Percentiles rank a stretch among this genome's conserved stretches.
These are phyloP conservation scores for Gastrophysa polygoni DNA, from an alignment of 2,888 invertebrate genomes.

Conservation along the genomic window DNA sequence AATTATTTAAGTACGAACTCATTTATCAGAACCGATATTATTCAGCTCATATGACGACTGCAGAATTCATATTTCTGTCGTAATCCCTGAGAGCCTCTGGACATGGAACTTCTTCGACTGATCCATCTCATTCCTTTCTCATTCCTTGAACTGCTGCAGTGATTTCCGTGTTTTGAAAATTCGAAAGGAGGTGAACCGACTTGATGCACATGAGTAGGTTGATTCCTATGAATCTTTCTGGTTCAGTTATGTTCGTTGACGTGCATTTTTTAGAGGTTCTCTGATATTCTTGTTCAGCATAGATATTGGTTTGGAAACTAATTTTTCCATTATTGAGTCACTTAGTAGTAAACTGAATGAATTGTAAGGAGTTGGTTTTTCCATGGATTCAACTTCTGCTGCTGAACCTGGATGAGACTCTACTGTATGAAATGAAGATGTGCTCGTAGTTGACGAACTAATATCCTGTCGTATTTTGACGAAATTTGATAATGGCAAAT, in stretches of 20 bases:
- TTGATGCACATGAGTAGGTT: slow-evolving; percentile 17
- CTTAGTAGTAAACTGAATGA: background rate
- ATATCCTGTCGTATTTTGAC: background rate
- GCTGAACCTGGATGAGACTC: slow-evolving; percentile 4
- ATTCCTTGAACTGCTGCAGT: no score
- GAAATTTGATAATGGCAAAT: background rate
- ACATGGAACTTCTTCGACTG: no score
- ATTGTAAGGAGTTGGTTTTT: background rate
- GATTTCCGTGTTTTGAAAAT: no score
- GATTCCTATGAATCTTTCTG: slow-evolving; percentile 12
- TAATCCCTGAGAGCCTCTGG: no score
- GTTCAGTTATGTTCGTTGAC: background rate
- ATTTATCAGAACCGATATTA: no score
- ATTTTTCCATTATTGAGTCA: background rate
- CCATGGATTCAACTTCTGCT: background rate
- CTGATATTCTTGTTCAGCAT: background rate
- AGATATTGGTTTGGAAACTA: background rate
- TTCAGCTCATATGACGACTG: no score
- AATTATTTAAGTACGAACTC: no score
- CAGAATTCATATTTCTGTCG: no score
- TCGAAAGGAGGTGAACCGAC: no score
- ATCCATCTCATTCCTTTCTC: no score
- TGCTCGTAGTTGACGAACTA: background rate
- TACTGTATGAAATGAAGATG: background rate
- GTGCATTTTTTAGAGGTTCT: background rate